Percentiles rank a stretch among this genome's conserved stretches.
phyloP scores from a whole-genome alignment of 2,888 invertebrate species.

The Polydrusus cervinus region DNA sequence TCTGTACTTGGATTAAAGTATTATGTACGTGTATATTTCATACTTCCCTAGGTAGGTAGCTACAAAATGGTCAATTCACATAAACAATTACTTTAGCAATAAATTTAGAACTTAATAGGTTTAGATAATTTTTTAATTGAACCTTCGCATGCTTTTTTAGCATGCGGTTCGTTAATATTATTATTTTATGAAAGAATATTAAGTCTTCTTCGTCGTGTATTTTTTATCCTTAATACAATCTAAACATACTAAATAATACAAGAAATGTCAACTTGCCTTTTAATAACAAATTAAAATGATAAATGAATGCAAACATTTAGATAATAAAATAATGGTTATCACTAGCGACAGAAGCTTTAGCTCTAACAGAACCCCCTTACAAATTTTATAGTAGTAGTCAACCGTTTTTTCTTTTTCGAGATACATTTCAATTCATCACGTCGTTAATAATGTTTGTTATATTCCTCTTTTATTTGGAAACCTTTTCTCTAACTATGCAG shows the following conservation, averaged over 20 bases:
- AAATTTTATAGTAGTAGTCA: background rate
- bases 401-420: background rate
- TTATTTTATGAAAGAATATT: background rate
- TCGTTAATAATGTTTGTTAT: background rate
- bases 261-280: slow-evolving; percentile 34
- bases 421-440: background rate
- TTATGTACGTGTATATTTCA: too few relatives aligned
- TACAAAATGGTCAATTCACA: too few relatives aligned
- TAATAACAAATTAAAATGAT: slow-evolving; percentile 50
- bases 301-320: slow-evolving; percentile 35
- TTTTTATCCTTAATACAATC: slow-evolving; percentile 24
- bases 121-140: background rate
- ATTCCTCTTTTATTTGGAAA: background rate
- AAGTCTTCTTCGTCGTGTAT: background rate
- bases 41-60: too few relatives aligned
- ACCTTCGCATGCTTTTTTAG: background rate
- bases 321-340: slow-evolving; percentile 14
- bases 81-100: too few relatives aligned
- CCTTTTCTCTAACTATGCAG: background rate
- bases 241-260: background rate
- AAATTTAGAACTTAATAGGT: too few relatives aligned
- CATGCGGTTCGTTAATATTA: background rate
- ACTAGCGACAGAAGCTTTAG: background rate
- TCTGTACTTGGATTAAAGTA: too few relatives aligned
- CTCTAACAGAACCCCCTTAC: too few relatives aligned